These are phyloP conservation scores for Phalanger gymnotis DNA, from an alignment of 2,797 vertebrate species.

Conservation along the genomic window DNA sequence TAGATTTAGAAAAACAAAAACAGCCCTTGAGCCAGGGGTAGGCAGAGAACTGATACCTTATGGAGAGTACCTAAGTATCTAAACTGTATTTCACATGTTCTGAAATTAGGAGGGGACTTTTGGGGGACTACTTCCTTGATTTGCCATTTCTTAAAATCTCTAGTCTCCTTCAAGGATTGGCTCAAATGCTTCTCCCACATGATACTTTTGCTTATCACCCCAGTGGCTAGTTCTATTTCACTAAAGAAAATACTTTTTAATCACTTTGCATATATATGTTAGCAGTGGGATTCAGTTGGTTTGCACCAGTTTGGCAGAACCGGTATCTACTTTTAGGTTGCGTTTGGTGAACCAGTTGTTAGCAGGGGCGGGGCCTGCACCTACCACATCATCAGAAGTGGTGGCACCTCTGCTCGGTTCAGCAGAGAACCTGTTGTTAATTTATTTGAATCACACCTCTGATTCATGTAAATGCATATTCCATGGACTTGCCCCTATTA, in stretches of 20 bases:
- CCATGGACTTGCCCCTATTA: not conserved
- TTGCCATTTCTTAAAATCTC: not conserved
- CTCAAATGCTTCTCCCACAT: not conserved
- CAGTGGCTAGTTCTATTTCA: not conserved
- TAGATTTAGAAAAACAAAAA: constrained; percentile 68
- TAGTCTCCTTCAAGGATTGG: constrained; percentile 57
- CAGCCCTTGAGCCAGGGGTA: constrained; percentile 54
- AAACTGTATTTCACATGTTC: constrained; percentile 41
- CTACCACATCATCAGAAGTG: no score
- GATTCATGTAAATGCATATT: no score
- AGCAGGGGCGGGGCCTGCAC: no score
- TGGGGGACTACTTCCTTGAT: not conserved
- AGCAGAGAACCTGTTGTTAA: no score
- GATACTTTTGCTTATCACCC: not conserved
- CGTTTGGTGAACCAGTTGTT: no score
- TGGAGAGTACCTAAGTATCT: not conserved
- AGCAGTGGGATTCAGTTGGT: no score
- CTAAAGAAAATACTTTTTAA: not conserved
- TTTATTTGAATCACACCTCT: no score
- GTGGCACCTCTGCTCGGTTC: no score
- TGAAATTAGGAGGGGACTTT: constrained; percentile 11
- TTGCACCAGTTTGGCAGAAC: no score
- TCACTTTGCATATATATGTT: not conserved
- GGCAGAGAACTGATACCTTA: not conserved
- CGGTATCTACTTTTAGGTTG: no score